A percentile compares a stretch with the other conserved stretches of the same genome.
Conservation (phyloP, 2,113 vertebrate genomes). For the Plotosus lineatus region DNA sequence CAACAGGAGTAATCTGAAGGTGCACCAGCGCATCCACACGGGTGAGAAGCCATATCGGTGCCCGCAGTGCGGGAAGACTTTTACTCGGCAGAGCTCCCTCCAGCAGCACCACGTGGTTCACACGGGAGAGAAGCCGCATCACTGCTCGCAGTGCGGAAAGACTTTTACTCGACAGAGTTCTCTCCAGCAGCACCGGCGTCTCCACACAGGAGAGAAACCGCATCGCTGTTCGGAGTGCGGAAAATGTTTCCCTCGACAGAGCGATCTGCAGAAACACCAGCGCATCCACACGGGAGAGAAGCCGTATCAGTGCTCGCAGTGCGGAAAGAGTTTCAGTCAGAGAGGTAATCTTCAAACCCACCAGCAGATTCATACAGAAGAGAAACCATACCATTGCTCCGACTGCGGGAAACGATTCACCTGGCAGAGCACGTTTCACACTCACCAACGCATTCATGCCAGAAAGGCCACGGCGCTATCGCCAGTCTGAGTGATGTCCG, state of each 20-base stretch:
- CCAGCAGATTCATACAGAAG: slow-evolving; percentile 13
- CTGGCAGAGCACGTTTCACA: slow-evolving; percentile 12
- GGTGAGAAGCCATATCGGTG: slow-evolving; percentile 18
- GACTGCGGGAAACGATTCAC: slow-evolving; percentile 7
- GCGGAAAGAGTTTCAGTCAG: slow-evolving; percentile 6
- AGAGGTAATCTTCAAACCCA: slow-evolving; percentile 11
- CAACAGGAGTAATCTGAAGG: slow-evolving; percentile 8
- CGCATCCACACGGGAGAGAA: slow-evolving; percentile 10
- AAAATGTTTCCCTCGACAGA: slow-evolving; percentile 8
- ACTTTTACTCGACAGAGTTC: slow-evolving; percentile 12
- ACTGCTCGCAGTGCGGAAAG: not conserved
- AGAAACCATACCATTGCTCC: not conserved
- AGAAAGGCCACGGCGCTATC: not conserved
- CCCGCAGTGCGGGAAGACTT: slow-evolving; percentile 1
- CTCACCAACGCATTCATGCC: not conserved
- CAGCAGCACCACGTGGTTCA: slow-evolving; percentile 17
- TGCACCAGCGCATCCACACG: slow-evolving; percentile 9
- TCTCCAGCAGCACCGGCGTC: slow-evolving; percentile 9
- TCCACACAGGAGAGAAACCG: not conserved
- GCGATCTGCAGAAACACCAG: slow-evolving; percentile 10
- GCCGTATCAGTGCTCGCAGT: not conserved
- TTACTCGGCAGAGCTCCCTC: slow-evolving; percentile 12
- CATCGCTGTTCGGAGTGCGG: slow-evolving; percentile 2
- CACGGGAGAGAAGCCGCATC: slow-evolving; percentile 10
- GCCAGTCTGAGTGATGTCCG: not conserved